Evolutionary conservation across 2,797 vertebrate species (phyloP).

Genomic region (Triplophysa bombifrons): DNA sequence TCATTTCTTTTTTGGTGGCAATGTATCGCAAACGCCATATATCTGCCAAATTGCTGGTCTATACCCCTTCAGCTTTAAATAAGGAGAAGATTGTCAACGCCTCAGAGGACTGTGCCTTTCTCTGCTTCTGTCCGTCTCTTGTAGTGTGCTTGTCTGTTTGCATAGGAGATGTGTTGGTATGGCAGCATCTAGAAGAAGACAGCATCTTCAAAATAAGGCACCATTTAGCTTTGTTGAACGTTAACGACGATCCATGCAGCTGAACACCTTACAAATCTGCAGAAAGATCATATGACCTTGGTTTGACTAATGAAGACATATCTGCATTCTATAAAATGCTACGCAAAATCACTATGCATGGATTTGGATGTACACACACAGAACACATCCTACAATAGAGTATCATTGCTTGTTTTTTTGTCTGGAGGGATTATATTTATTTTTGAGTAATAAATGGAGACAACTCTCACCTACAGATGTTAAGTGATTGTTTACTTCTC

Average conservation of each 20-base stretch:
- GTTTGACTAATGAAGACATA: constrained; percentile 37
- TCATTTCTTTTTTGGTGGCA: constrained; percentile 42
- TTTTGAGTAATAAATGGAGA: constrained; percentile 7
- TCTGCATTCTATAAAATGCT: constrained; percentile 1
- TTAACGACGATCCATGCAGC: background rate
- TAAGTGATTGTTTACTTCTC: constrained; percentile 45
- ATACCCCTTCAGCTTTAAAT: background rate
- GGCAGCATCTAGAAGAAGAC: constrained; percentile 16
- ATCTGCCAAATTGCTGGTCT: background rate
- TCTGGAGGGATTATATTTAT: background rate
- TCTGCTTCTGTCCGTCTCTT: constrained; percentile 10
- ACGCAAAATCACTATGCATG: constrained; percentile 12
- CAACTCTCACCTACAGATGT: constrained; percentile 1
- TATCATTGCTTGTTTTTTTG: background rate
- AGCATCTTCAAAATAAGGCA: constrained; percentile 26
- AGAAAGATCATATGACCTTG: constrained; percentile 50
- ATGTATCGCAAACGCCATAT: background rate
- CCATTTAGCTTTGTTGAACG: background rate
- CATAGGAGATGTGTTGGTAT: constrained; percentile 24
- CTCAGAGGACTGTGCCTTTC: constrained; percentile 22
- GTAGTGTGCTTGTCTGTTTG: constrained; percentile 8
- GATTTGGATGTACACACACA: constrained; percentile 1
- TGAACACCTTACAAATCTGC: background rate
- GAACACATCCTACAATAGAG: background rate
- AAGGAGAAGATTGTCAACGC: constrained; percentile 17